Evolutionary conservation across 37 sponge, comb jelly and placozoan species (phyloP), one percentile per base, ranked within the genome.

Genomic region (Cliona cf. orientalis): DNA sequence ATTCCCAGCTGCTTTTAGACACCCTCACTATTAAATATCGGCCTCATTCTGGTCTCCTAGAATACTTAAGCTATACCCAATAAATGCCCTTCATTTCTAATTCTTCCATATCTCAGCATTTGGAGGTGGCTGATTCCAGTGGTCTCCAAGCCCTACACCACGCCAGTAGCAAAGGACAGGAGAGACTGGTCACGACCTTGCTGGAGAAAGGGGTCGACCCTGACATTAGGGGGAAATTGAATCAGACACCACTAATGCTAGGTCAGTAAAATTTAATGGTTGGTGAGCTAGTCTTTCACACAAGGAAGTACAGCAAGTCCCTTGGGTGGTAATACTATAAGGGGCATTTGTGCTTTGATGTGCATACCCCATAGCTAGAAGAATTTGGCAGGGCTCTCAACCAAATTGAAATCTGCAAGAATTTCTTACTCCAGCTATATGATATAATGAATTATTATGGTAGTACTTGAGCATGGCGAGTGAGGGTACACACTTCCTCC

Each of bases 181-280:
- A 64, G 35, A 41, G 2, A 4, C 5, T 79, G 6, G 79, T 66
- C 14, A 29, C 53, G 6, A 14, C 31, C 12, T n/a, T 79, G 25
- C 67, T 79, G 55, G 33, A 66, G 5, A 43, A 39, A 28, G 79
- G 55, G 2, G 67, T 66, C 55, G 37, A 2, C 32, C 37, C 66
- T 49, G 79, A 79, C 37, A 6, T 42, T 28, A 68, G 79, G 3
- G 67, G 79, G 0, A 79, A 46, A 38, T 55, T 79, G 25, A 66
- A 65, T 32, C 79, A 79, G 42, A 79, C 79, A 1, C 79, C 79
- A 21, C 79, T 79, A 1, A 79, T 79, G 79, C 38, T 79, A 79
- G 79, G 79, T 79, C 4, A 53, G 79, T 38, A 40, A 31, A 42
- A 2, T 21, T 59, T n/a, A 7, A 6, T 61, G 63, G 63, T 6